Percentiles rank a stretch among this genome's conserved stretches.
Evolutionary conservation across 2,888 invertebrate species (phyloP).

Genomic region (Ophion costatus): DNA sequence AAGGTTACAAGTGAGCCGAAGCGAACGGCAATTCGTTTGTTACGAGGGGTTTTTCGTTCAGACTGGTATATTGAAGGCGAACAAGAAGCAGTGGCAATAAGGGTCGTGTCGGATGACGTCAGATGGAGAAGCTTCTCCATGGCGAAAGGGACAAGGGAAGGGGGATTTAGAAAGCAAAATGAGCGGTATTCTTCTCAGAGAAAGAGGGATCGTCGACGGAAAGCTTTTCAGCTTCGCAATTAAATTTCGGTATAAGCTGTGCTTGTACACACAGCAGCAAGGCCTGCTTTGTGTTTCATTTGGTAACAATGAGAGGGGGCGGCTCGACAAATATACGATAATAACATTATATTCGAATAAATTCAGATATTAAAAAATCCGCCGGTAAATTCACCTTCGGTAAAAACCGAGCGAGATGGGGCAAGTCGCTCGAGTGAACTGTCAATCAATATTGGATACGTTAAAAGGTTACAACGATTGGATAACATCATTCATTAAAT

Average conservation of each 20-base stretch:
- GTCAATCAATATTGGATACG: background rate
- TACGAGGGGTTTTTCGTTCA: slow-evolving; percentile 27
- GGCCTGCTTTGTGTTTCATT: background rate
- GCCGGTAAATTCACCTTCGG: background rate
- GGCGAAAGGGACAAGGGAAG: background rate
- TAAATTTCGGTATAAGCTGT: slow-evolving; percentile 40
- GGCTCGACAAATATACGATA: background rate
- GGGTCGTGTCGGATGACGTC: slow-evolving; percentile 60
- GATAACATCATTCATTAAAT: background rate
- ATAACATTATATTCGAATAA: slow-evolving; percentile 18
- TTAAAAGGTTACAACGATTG: background rate
- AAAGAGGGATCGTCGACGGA: slow-evolving; percentile 3
- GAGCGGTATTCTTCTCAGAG: slow-evolving; percentile 3
- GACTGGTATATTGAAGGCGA: slow-evolving; percentile 19
- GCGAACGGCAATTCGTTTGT: slow-evolving; percentile 25
- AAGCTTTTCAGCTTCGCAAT: slow-evolving; percentile 46
- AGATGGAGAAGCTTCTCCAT: slow-evolving; percentile 46
- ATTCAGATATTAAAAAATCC: background rate
- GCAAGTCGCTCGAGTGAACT: background rate
- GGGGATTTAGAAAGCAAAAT: background rate
- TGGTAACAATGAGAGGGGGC: background rate
- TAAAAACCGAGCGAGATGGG: background rate
- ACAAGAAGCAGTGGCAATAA: slow-evolving; percentile 55
- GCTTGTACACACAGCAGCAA: background rate
- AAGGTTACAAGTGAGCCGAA: slow-evolving; percentile 8